A percentile compares a stretch with the other conserved stretches of the same genome.
phyloP scores from a whole-genome alignment of 2,113 vertebrate species.

The Anarrhichthys ocellatus region DNA sequence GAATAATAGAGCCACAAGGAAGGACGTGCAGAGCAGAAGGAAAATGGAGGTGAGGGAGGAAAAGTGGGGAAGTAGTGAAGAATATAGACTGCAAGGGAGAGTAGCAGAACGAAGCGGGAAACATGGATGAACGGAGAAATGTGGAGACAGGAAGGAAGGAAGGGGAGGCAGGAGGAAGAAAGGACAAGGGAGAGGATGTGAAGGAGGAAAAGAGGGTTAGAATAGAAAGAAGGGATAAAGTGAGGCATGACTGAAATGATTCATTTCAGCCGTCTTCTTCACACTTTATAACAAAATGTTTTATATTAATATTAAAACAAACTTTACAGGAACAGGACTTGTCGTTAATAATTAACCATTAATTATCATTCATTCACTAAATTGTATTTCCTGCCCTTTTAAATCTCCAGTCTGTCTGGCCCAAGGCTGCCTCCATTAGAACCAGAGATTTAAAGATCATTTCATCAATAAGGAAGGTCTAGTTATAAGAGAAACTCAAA shows the following conservation, averaged over 20 bases:
- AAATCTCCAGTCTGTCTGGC: slow-evolving; percentile 16
- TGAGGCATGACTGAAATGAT: neutral
- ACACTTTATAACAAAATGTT: slow-evolving; percentile 4
- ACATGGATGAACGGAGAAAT: neutral
- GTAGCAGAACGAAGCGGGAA: neutral
- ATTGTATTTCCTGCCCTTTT: slow-evolving; percentile 2
- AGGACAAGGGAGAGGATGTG: neutral
- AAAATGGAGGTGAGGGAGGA: neutral
- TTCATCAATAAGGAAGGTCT: neutral
- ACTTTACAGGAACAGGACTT: neutral
- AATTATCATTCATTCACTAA: slow-evolving; percentile 16
- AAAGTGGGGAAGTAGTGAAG: neutral
- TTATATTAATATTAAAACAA: slow-evolving; percentile 23
- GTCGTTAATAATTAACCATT: slow-evolving; percentile 29
- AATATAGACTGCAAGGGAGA: neutral
- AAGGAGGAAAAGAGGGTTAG: neutral
- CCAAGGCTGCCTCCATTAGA: slow-evolving; percentile 12
- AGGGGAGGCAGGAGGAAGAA: neutral
- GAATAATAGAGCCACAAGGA: slow-evolving; percentile 15
- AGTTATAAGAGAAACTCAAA: neutral
- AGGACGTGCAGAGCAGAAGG: neutral
- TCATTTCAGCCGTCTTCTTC: neutral
- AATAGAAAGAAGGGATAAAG: neutral
- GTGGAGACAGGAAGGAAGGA: slow-evolving; percentile 19
- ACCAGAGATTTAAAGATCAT: slow-evolving; percentile 5